phyloP scores from a whole-genome alignment of 1,140 invertebrate genomes.

The Probaryconus sp. region DNA sequence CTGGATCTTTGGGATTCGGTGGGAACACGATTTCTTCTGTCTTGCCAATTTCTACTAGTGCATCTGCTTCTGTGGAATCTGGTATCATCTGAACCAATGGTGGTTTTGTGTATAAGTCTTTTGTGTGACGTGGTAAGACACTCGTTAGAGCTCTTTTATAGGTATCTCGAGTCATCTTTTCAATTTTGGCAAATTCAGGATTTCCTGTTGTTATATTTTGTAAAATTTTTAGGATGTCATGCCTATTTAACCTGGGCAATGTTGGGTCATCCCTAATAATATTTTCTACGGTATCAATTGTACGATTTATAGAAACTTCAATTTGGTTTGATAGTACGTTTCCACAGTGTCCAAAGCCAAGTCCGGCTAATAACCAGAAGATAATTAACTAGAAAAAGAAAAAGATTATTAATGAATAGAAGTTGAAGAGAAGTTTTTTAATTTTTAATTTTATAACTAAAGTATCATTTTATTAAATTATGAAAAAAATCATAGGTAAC shows the following conservation, averaged over 20 bases:
- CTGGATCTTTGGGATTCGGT: constrained; percentile 48
- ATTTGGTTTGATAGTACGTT: constrained; percentile 69
- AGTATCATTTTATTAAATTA: too few species aligned
- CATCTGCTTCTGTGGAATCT: constrained; percentile 52
- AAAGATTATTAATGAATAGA: constrained; percentile 10
- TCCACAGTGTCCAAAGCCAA: constrained; percentile 60
- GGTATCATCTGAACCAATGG: constrained; percentile 78
- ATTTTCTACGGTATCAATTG: constrained; percentile 81
- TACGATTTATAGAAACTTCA: constrained; percentile 78
- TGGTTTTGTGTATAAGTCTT: constrained; percentile 79
- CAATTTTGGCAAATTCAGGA: constrained; percentile 74
- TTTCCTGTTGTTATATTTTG: constrained; percentile 79
- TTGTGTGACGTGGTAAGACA: constrained; percentile 78
- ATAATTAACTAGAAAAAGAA: constrained; percentile 65
- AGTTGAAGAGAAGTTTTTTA: too few species aligned
- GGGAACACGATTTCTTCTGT: constrained; percentile 53
- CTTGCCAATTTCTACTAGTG: constrained; percentile 34
- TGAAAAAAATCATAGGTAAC: too few species aligned
- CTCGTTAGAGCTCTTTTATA: constrained; percentile 80
- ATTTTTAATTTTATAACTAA: constrained; percentile 6
- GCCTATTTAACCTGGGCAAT: constrained; percentile 79
- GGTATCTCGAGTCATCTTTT: constrained; percentile 74
- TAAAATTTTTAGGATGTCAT: constrained; percentile 81
- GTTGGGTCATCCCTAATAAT: constrained; percentile 79
- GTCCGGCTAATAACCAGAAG: constrained; percentile 66